A percentile compares a stretch with the other conserved stretches of the same genome.
Conservation (phyloP, 2,888 invertebrate species). For the Tetragonisca angustula region DNA sequence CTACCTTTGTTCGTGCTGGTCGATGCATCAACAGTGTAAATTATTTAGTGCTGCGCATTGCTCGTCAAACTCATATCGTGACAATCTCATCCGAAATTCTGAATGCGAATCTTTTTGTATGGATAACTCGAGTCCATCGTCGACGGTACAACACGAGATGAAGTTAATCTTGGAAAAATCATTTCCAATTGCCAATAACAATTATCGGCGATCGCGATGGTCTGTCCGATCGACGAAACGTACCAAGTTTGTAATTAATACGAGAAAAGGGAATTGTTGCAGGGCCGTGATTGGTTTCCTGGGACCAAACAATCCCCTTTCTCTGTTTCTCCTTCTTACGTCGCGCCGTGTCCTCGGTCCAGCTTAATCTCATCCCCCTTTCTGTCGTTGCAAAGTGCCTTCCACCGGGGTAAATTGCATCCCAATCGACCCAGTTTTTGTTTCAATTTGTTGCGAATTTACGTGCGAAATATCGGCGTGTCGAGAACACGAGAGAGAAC, state of each 20-base stretch:
- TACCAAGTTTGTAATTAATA: conserved; percentile 51
- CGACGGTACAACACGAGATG: background rate
- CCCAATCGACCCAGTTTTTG: conserved; percentile 70
- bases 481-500: background rate
- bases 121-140: background rate
- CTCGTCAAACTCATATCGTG: background rate
- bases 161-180: conserved; percentile 15
- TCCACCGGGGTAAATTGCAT: conserved; percentile 58
- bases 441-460: conserved; percentile 75
- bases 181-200: conserved; percentile 25
- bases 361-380: background rate
- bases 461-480: conserved; percentile 71
- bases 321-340: background rate
- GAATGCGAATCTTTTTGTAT: too few species aligned
- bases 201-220: conserved; percentile 41
- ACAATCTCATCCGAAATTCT: background rate
- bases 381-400: conserved; percentile 46
- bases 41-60: background rate
- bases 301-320: conserved; percentile 52
- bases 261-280: conserved; percentile 43
- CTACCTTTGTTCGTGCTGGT: background rate
- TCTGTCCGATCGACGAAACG: conserved; percentile 42
- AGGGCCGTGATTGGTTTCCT: conserved; percentile 55
- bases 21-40: background rate
- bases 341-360: background rate